These are phyloP conservation scores for Ctenosaura bakeri DNA, from an alignment of 2,797 vertebrate genomes.

Conservation along the genomic window DNA sequence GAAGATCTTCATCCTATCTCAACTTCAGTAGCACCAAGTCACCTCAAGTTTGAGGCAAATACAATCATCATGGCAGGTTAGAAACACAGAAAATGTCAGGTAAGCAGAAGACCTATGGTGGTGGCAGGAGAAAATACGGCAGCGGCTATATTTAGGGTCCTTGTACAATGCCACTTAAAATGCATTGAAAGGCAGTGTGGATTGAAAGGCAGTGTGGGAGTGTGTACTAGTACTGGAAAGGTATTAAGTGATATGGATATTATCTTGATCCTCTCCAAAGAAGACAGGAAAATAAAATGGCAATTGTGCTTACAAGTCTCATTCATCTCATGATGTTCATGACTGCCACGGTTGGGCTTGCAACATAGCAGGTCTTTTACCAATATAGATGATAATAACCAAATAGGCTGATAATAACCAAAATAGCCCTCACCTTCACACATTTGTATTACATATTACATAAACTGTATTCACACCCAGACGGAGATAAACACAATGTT, in stretches of 20 bases:
- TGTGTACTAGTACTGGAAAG: background rate
- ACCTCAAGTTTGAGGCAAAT: background rate
- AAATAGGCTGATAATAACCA: background rate
- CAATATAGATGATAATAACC: background rate
- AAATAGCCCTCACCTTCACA: background rate
- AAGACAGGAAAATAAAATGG: background rate
- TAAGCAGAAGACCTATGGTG: background rate
- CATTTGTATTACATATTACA: background rate
- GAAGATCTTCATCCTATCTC: background rate
- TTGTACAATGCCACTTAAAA: slow-evolving; percentile 1
- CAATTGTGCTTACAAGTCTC: background rate
- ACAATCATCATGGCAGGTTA: background rate
- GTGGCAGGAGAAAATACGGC: background rate
- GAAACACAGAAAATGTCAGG: background rate
- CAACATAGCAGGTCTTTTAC: background rate
- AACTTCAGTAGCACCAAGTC: background rate
- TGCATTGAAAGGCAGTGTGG: background rate
- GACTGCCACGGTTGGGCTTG: background rate
- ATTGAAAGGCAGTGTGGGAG: background rate
- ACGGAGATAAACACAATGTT: background rate
- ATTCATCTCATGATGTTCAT: background rate
- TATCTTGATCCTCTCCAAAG: background rate
- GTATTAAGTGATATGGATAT: background rate
- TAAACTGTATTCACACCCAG: background rate
- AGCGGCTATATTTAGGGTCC: background rate